Base-by-base conservation (phyloP, 1,140 invertebrate genomes). In the Ceratosolen fusciceps region DNA sequence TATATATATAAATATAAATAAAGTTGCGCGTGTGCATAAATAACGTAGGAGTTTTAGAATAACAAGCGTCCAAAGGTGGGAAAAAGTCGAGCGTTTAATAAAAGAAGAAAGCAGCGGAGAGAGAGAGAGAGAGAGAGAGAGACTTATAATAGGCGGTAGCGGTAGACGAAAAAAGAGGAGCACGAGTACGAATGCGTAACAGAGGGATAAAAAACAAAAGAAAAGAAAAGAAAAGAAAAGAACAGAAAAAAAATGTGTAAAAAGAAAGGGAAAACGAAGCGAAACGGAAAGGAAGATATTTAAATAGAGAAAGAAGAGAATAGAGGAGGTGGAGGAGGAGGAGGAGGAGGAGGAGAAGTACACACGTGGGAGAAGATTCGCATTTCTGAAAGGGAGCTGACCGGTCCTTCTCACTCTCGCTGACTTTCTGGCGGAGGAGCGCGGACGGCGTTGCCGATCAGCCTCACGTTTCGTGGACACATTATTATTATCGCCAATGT, bases 361-460 rank as follows among this genome's bases (percentile, higher is more conserved):
- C 37, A 43, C 58, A 65, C 73, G 58, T 62, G 73, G 24, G 43
- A 74, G 26, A 62, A 78, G 60, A 58, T 43, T 82, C 37, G 58
- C 65, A 58, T 84, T 85, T 81, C 43, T 81, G 76, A 9, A 71
- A 75, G 74, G 39, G 31, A 75, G 47, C 49, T 74, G 43, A 74
- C 56, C 58, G 73, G 43, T 74, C 58, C 39, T n/a, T 52, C 49
- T 49, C 67, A 29, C 8, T 31, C 56, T 60, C 39, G 4, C n/a
- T 52, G n/a, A 49, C n/a, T 43, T n/a, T 68, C 37, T 60, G 2
- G 5, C 29, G 1, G n/a, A 26, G 16, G 14, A 70, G 67, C 21
- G n/a, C 29, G 26, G 29, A 73, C 71, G 54, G 12, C 58, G 73
- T 74, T 74, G 73, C 73, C 73, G 73, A 74, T 74, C 73, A 37